Base-by-base conservation (phyloP, 2,113 vertebrate genomes). In the Hippocampus guttulatus region DNA sequence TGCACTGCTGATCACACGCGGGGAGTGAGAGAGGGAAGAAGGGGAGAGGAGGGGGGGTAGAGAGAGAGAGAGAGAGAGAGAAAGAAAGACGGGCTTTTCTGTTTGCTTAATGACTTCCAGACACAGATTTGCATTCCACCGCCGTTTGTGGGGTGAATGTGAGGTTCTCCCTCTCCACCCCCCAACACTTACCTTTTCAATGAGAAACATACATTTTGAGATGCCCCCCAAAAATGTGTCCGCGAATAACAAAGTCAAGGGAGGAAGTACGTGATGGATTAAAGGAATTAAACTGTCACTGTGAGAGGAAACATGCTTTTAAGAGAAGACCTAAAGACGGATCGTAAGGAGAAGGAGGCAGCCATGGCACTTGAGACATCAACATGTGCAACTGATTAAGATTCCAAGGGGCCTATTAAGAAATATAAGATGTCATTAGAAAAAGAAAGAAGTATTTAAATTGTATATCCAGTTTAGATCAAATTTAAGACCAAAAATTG, bases 21-120 rank as follows among this genome's bases (percentile, higher is more conserved):
- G 43, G 2, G 12, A 75, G 75, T 18, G 58, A 82, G 60, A 78
- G 75, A 83, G 81, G 81, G 79, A 49, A 15, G 5, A 27, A 60
- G 57, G 33, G 33, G 33, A 33, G 30, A 33, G 33, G 33, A 38
- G 33, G 33, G 5, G 33, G 5, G 33, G 5, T 0, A 38, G 33
- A 38, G 33, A 38, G 33, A 38, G 33, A 74, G 75, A 60, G 58
- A 82, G 60, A 78, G 75, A 83, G 81, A 82, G 79, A 49, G 33
- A 4, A 1, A 27, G 16, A 27, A 86, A 85, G 76, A 82, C 79
- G 14, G 75, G 66, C 81, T 84, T 85, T 82, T 81, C 80, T 77
- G 82, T 89, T 76, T 67, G 54, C 66, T 68, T 90, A 88, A 90
- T 88, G 72, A 75, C 74, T 90, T 88, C 89, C 89, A 89, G 89